Conservation (phyloP, 2,797 vertebrate genomes). For the Setipinna tenuifilis region DNA sequence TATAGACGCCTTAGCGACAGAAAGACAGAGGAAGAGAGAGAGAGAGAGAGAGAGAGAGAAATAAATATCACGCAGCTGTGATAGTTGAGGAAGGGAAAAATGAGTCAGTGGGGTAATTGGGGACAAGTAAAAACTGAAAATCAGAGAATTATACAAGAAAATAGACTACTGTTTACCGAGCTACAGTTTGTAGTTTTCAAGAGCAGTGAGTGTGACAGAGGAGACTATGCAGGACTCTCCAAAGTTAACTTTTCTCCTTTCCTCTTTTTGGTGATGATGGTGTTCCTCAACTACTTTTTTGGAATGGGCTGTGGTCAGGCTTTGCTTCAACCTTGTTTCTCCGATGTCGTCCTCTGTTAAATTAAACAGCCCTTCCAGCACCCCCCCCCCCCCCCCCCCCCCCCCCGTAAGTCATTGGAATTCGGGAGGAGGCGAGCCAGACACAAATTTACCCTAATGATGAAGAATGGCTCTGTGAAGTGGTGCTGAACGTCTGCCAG, state of each 20-base stretch:
- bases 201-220: background rate
- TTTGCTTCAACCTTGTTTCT: slow-evolving; percentile 20
- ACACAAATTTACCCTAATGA: slow-evolving; percentile 14
- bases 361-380: background rate
- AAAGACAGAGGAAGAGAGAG: slow-evolving; percentile 10
- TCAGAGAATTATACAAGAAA: background rate
- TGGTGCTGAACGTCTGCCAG: slow-evolving; percentile 21
- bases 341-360: background rate
- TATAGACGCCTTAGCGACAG: slow-evolving; percentile 65
- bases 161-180: background rate
- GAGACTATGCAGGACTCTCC: background rate
- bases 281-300: background rate
- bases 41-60: background rate
- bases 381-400: background rate
- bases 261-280: background rate
- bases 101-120: background rate
- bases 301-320: background rate
- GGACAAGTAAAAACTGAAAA: background rate
- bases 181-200: background rate
- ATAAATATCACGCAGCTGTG: background rate
- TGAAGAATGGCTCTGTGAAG: slow-evolving; percentile 17
- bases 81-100: background rate
- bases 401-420: slow-evolving; percentile 17
- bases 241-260: background rate
- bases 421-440: slow-evolving; percentile 19